Conservation (phyloP, 2,888 invertebrate genomes). For the Apodemia hepburni region DNA sequence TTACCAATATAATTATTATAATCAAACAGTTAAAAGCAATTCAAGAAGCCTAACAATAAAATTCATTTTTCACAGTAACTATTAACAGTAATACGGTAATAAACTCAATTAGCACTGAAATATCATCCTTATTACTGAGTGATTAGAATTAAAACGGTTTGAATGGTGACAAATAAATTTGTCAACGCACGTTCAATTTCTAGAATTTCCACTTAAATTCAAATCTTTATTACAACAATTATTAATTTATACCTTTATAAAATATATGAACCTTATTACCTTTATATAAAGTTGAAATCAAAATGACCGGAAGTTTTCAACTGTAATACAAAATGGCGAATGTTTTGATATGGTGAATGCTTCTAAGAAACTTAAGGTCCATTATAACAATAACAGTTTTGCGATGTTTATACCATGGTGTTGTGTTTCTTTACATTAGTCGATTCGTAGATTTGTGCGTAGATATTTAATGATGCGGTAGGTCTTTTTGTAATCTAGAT, state of each 20-base stretch:
- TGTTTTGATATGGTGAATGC: constrained; percentile 53
- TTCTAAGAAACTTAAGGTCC: constrained; percentile 58
- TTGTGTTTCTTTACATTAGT: constrained; percentile 51
- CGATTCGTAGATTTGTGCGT: constrained; percentile 69
- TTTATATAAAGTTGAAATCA: constrained; percentile 31
- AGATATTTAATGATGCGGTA: constrained; percentile 47
- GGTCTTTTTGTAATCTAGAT: constrained; percentile 32
- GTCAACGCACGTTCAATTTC: constrained; percentile 56
- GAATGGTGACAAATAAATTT: constrained; percentile 31
- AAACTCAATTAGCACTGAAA: constrained; percentile 10
- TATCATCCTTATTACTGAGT: constrained; percentile 12
- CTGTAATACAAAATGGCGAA: constrained; percentile 14
- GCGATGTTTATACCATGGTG: constrained; percentile 55
- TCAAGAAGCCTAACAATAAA: constrained; percentile 10
- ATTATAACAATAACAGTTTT: constrained; percentile 61
- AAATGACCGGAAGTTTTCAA: constrained; percentile 10
- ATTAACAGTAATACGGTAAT: constrained; percentile 5
- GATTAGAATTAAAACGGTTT: constrained; percentile 10
- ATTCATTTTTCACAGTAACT: constrained; percentile 1
- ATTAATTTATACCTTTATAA: constrained; percentile 6
- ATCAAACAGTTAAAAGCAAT: background rate
- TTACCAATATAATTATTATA: background rate
- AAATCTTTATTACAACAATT: constrained; percentile 46
- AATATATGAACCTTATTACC: constrained; percentile 23
- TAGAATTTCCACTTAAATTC: constrained; percentile 58